Conservation (phyloP, 2,113 vertebrate genomes). For the Sprattus sprattus region DNA sequence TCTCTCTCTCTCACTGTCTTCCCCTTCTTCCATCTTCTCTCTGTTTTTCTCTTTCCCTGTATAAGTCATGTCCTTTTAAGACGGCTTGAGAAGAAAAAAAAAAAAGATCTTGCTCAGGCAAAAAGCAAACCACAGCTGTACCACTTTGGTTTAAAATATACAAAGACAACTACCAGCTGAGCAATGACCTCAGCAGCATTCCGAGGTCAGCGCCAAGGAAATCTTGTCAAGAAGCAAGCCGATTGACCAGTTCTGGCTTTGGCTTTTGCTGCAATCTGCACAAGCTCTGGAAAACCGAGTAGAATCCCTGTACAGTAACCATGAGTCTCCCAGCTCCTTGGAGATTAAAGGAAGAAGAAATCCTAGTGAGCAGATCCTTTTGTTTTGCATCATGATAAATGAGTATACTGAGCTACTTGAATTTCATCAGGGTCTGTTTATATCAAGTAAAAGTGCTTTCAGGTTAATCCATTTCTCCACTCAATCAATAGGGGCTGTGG, state of each 20-base stretch:
- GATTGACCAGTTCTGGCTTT: background rate
- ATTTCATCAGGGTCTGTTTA: conserved; percentile 2
- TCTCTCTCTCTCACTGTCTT: background rate
- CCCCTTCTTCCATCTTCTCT: background rate
- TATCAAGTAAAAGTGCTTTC: conserved; percentile 20
- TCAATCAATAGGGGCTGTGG: background rate
- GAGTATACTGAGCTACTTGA: background rate
- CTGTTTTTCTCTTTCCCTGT: too few relatives aligned
- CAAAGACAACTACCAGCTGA: conserved; percentile 6
- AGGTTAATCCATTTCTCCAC: conserved; percentile 24
- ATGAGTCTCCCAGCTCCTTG: background rate
- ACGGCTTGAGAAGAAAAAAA: background rate
- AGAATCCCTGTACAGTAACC: background rate
- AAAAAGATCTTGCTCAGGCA: too few relatives aligned
- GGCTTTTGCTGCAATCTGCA: background rate
- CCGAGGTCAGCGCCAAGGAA: conserved; percentile 3
- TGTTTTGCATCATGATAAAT: background rate
- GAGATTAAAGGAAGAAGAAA: conserved; percentile 8
- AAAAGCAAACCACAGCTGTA: background rate
- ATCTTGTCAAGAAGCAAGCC: background rate
- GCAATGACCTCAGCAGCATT: background rate
- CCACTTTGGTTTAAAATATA: background rate
- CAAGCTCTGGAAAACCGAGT: background rate
- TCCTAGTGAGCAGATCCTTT: background rate
- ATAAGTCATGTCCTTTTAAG: background rate